phyloP scores from a whole-genome alignment of 2,797 vertebrate genomes.

The Cichlasoma orientale region DNA sequence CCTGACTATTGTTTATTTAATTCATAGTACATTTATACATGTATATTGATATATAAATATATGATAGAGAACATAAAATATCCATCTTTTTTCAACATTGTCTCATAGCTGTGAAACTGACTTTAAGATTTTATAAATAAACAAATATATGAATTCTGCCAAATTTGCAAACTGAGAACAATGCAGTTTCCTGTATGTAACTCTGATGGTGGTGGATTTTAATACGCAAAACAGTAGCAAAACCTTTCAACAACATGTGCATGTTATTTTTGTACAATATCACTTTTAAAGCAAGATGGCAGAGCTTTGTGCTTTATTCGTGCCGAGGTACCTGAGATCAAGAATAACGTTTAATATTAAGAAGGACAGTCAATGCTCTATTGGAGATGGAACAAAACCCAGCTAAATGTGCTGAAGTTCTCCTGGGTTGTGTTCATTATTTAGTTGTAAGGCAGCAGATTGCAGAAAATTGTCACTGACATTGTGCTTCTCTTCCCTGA shows the following conservation, averaged over 20 bases:
- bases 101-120: slow-evolving; percentile 71
- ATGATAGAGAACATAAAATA: slow-evolving; percentile 50
- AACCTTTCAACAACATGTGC: slow-evolving; percentile 71
- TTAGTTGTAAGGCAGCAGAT: slow-evolving; percentile 43
- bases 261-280: slow-evolving; percentile 80
- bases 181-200: slow-evolving; percentile 72
- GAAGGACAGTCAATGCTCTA: slow-evolving; percentile 37
- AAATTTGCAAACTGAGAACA: slow-evolving; percentile 68
- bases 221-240: slow-evolving; percentile 78
- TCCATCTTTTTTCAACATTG: slow-evolving; percentile 65
- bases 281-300: slow-evolving; percentile 66
- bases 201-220: slow-evolving; percentile 67
- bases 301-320: slow-evolving; percentile 52
- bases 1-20: slow-evolving; percentile 76
- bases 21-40: slow-evolving; percentile 67
- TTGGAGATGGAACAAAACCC: slow-evolving; percentile 45
- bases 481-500: slow-evolving; percentile 45
- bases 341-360: slow-evolving; percentile 45
- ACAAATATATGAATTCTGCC: slow-evolving; percentile 66
- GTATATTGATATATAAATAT: slow-evolving; percentile 50
- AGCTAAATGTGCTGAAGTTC: slow-evolving; percentile 35
- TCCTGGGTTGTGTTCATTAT: slow-evolving; percentile 45
- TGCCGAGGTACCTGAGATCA: slow-evolving; percentile 59
- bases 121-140: slow-evolving; percentile 66
- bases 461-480: slow-evolving; percentile 58